Base-by-base conservation (phyloP, 2,797 vertebrate genomes). In the Alca torda region DNA sequence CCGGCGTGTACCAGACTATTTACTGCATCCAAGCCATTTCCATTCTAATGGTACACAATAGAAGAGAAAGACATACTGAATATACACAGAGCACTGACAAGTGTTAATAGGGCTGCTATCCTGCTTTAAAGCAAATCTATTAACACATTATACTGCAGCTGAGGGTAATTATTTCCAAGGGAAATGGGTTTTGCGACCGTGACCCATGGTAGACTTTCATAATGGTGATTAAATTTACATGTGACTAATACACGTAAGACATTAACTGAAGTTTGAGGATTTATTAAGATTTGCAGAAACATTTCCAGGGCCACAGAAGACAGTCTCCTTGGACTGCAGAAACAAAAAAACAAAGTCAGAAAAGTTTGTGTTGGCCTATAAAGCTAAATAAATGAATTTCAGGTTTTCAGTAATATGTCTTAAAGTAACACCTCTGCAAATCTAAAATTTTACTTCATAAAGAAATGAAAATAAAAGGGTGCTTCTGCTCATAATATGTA, bases 141-240 rank as follows among this genome's bases (percentile, higher is more conserved):
- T 95, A 94, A 76, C 91, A 69, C 96, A 89, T 96, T 87, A 92
- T 76, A 63, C 89, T 90, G 92, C 93, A 96, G 59, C 87, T 39
- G 91, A 96, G 95, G 75, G 80, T 96, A 96, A 97, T 97, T 95
- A 95, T 97, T 97, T 97, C 89, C 94, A 77, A 86, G 90, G 82
- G 89, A 97, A 96, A 95, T 95, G 72, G 46, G 14, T 92, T 91
- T 88, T 93, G 90, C 5, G 8, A 82, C 93, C 87, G 86, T 86
- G 95, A 96, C 90, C 96, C 89, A 46, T 15, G 28, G 61, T 84
- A 88, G 69, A 51, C 65, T 87, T 74, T 95, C 89, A 69, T 94
- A 95, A 94, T 67, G 70, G 91, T 68, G 10, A 97, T 97, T 95
- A 96, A 94, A 84, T 91, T 93, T 89, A 56, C 82, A 72, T 63